phyloP scores from a whole-genome alignment of 2,113 vertebrate species.

The Prinia subflava region DNA sequence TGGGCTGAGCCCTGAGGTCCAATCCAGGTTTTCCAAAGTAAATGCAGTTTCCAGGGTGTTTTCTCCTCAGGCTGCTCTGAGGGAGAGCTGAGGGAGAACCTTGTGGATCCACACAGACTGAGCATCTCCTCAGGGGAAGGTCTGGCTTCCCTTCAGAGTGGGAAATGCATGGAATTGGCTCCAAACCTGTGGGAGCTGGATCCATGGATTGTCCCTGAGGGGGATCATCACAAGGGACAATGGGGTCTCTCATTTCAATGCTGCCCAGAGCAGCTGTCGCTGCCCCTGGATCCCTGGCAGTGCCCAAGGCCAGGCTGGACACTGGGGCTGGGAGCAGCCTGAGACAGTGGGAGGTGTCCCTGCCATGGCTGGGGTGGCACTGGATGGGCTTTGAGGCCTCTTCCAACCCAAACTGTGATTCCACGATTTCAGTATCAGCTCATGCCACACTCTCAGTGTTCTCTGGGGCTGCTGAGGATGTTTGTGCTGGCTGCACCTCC shows the following conservation, averaged over 20 bases:
- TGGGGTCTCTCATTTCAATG: rapidly evolving
- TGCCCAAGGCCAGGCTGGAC: neutral
- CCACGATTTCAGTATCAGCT: neutral
- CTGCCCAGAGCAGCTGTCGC: neutral
- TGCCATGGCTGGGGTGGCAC: neutral
- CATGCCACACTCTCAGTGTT: rapidly evolving
- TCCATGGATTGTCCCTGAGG: neutral
- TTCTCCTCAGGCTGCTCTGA: neutral
- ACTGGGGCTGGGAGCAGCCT: neutral
- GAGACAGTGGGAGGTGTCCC: neutral
- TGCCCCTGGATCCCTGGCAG: neutral
- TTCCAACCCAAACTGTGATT: neutral
- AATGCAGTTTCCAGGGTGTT: neutral
- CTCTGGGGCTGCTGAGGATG: neutral
- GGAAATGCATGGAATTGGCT: neutral
- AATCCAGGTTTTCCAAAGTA: neutral
- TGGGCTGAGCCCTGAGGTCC: neutral
- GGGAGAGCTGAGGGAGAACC: neutral
- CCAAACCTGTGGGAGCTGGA: rapidly evolving
- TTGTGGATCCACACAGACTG: neutral
- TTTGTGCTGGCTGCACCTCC: neutral
- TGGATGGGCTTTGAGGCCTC: neutral
- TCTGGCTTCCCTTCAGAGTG: neutral
- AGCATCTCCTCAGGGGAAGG: neutral
- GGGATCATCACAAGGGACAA: neutral